Base-by-base conservation (phyloP, 2,888 invertebrate genomes). In the Polylopha cassiicola region DNA sequence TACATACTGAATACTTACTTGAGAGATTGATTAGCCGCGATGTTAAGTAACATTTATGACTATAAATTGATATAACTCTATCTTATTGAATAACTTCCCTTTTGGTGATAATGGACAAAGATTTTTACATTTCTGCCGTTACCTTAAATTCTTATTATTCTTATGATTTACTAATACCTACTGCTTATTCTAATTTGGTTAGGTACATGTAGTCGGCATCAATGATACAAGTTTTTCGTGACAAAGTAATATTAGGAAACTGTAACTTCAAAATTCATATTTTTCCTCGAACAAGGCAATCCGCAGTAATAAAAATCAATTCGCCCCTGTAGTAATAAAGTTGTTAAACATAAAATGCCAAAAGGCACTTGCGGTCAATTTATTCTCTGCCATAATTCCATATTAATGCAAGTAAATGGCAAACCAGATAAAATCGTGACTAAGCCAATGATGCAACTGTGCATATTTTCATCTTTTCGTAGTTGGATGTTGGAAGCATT, bases 391-490 rank as follows among this genome's bases (percentile, higher is more conserved):
- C 60, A 65, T 63, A 62, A 64, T 62, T 71, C 63, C 65, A 68
- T 74, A 70, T 69, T 64, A 70, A 74, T 65, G 60, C 55, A 60
- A 65, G 67, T 71, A 70, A 73, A 68, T 63, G 65, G 63, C 61
- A 68, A 62, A 69, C 68, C 63, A 71, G 69, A 67, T 71, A 51
- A 58, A 50, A 50, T 76, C 70, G 71, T 78, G 79, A 77, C 73
- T 72, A 70, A 73, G 58, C 46, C 50, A 55, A 53, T 75, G 73
- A 74, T 67, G 76, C 64, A 77, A 78, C 51, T 42, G 51, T 46
- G 48, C 48, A 51, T 50, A 50, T 42, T 47, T 44, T 47, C 50
- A 43, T 44, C 46, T 52, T 51, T 53, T 45, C 45, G 36, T 21
- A 42, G 33, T 39, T 3, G 33, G 27, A 26, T 39, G 31, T 37